Evolutionary conservation across 1,140 invertebrate species (phyloP), one percentile per base, ranked within the genome.

Genomic region (Drosophila kanapiae): DNA sequence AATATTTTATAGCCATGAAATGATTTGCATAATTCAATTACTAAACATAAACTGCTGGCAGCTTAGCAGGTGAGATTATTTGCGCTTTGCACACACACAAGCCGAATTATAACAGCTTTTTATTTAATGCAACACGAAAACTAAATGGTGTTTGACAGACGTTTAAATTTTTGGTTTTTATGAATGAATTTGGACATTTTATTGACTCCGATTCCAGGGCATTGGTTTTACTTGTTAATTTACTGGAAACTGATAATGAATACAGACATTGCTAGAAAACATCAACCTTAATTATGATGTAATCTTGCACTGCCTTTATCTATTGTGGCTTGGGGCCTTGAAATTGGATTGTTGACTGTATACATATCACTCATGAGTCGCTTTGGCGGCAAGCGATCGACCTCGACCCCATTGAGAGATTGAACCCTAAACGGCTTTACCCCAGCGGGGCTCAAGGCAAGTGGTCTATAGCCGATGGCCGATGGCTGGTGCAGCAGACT

Each of bases 351-450:
- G 47, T 47, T 59, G 67, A 59, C 53, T 59, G 67, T 56, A 48
- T 60, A 45, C 71, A 72, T 77, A 85, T 85, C 78, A 78, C 78
- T 85, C 82, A 85, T 85, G 45, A 74, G 82, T 45, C 78, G 61
- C 29, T 78, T 88, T 74, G 72, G 64, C 58, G 54, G 61, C 61
- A 60, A 61, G 53, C 63, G 75, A 80, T 70, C 78, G 67, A 69
- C 64, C 76, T 69, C 67, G 63, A 59, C 75, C 71, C 70, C 63
- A 80, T 59, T 58, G 71, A 62, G 63, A 51, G 63, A 56, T 54
- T 83, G 69, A 87, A 83, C 63, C 63, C 67, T 80, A 68, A 88
- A 88, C 57, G 77, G 84, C 80, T 87, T 87, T 88, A 77, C 43
- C 64, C 56, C 75, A 70, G 56, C 45, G 57, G 60, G 47, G 16